Conservation (phyloP, 2,888 invertebrate genomes). For the Scaptomyza caliginosa region DNA sequence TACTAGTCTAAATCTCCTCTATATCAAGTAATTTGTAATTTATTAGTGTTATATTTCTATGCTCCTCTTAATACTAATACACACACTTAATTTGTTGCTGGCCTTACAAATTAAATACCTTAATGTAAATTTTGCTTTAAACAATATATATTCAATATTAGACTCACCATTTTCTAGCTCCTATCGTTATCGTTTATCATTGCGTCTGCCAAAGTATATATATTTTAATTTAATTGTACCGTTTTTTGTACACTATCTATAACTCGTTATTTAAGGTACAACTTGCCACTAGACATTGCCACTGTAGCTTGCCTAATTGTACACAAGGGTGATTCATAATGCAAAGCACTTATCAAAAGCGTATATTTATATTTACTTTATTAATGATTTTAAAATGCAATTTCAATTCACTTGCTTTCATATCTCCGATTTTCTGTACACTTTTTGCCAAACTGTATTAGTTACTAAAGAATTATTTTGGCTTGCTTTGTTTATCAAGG, state of each 20-base stretch:
- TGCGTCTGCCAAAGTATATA: slow-evolving; percentile 17
- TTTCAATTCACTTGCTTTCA: not conserved
- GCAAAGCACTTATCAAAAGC: not conserved
- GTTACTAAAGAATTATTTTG: too few species aligned
- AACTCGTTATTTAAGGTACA: slow-evolving; percentile 12
- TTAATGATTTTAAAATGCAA: not conserved
- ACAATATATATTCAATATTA: slow-evolving; percentile 26
- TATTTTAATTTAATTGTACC: slow-evolving; percentile 27
- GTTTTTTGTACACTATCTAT: slow-evolving; percentile 27
- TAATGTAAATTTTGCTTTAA: slow-evolving; percentile 66
- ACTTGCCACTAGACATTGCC: slow-evolving; percentile 30
- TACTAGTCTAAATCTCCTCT: slow-evolving; percentile 36
- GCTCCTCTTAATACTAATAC: slow-evolving; percentile 36
- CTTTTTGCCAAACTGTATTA: too few species aligned
- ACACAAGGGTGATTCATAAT: slow-evolving; percentile 42
- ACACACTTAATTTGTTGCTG: slow-evolving; percentile 52
- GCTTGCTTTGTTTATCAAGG: too few species aligned
- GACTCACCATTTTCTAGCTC: slow-evolving; percentile 44
- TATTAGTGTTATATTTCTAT: slow-evolving; percentile 37
- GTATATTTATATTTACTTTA: not conserved
- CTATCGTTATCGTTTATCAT: slow-evolving; percentile 38
- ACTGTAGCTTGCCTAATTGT: slow-evolving; percentile 42
- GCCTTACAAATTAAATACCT: slow-evolving; percentile 35
- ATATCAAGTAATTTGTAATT: slow-evolving; percentile 27
- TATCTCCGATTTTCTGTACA: not conserved